Evolutionary conservation across 2,113 vertebrate species (phyloP).

Genomic region (Collichthys lucidus): DNA sequence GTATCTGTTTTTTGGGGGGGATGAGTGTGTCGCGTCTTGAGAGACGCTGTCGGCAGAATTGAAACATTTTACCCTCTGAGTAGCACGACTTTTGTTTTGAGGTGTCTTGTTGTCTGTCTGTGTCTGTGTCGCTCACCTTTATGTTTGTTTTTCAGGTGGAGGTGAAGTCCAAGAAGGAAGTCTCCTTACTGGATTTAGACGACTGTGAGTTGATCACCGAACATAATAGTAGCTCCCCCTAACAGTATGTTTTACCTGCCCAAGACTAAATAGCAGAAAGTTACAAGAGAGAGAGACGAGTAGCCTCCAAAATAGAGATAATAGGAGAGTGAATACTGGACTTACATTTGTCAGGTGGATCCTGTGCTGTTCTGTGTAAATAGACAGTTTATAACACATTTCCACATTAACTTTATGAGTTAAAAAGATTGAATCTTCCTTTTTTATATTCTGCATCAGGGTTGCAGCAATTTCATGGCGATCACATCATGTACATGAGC

Average conservation of each 20-base stretch:
- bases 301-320: neutral
- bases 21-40: constrained; percentile 20
- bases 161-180: constrained; percentile 82
- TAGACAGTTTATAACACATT: neutral
- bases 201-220: constrained; percentile 89
- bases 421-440: too few species aligned
- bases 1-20: constrained; percentile 12
- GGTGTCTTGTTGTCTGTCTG: neutral
- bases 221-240: neutral
- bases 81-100: neutral
- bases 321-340: neutral
- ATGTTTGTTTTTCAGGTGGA: constrained; percentile 83
- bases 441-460: too few species aligned
- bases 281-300: neutral
- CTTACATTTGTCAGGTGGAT: neutral
- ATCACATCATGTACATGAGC: too few species aligned
- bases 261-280: neutral
- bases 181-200: constrained; percentile 93
- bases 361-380: neutral
- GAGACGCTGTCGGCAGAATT: constrained; percentile 20
- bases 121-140: neutral
- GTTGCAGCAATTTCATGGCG: too few species aligned
- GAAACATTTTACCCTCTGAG: constrained; percentile 31
- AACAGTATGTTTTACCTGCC: too few species aligned
- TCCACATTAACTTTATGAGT: too few species aligned